A percentile compares a stretch with the other conserved stretches of the same genome.
phyloP scores from a whole-genome alignment of 2,113 vertebrate species.

The Tinamus guttatus region DNA sequence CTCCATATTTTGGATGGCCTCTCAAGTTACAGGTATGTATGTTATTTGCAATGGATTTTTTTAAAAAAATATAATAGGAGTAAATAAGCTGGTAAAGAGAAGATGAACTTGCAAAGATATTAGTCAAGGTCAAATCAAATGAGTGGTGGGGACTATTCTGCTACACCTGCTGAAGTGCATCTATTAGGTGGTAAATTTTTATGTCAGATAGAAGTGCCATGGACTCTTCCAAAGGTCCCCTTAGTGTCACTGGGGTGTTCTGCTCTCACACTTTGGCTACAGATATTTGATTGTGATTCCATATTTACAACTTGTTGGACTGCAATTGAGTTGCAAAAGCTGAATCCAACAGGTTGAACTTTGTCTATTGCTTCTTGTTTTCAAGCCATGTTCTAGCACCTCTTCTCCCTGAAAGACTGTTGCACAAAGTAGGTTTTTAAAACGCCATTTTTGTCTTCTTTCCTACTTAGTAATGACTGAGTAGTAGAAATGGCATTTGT shows the following conservation, averaged over 20 bases:
- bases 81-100: neutral
- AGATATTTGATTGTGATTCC: neutral
- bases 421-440: neutral
- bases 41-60: neutral
- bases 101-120: neutral
- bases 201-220: rapidly evolving
- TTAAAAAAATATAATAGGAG: rapidly evolving
- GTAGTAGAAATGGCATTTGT: neutral
- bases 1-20: neutral
- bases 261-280: neutral
- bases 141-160: rapidly evolving
- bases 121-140: neutral
- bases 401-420: neutral
- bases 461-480: neutral
- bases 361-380: neutral
- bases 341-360: neutral
- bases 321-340: neutral
- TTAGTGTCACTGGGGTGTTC: neutral
- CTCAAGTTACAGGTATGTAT: rapidly evolving
- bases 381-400: neutral
- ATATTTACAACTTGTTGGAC: neutral
- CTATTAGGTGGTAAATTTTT: neutral
- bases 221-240: neutral
- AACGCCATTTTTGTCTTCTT: neutral
- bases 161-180: neutral